These are phyloP conservation scores for Abramis brama DNA, from an alignment of 2,113 vertebrate species.

Conservation along the genomic window DNA sequence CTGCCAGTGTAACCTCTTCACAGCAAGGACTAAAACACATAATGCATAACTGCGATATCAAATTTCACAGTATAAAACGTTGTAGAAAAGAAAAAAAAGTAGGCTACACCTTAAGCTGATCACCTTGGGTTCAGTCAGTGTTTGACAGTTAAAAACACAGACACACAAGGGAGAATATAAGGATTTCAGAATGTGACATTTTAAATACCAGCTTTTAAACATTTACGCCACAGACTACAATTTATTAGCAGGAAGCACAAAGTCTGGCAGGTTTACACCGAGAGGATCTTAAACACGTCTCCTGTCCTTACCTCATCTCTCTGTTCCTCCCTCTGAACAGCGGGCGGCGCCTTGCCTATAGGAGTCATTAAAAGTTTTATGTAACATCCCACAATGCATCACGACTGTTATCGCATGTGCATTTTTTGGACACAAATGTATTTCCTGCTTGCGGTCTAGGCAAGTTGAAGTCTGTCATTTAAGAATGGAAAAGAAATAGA, in stretches of 20 bases:
- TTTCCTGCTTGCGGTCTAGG: constrained; percentile 34
- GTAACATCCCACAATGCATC: constrained; percentile 8
- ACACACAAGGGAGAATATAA: constrained; percentile 38
- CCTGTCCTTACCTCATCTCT: constrained; percentile 31
- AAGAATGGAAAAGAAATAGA: constrained; percentile 17
- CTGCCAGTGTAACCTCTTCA: constrained; percentile 15
- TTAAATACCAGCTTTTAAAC: constrained; percentile 62
- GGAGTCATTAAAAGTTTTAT: constrained; percentile 24
- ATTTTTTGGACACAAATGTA: constrained; percentile 33
- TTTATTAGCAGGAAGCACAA: constrained; percentile 47
- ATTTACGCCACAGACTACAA: constrained; percentile 53
- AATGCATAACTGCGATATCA: constrained; percentile 25
- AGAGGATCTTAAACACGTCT: constrained; percentile 53
- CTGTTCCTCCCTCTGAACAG: constrained; percentile 29
- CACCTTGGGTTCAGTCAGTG: background rate
- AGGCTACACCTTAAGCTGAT: constrained; percentile 1
- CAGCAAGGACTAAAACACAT: constrained; percentile 48
- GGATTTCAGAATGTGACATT: constrained; percentile 52
- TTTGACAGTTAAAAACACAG: constrained; percentile 29
- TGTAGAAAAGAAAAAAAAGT: background rate
- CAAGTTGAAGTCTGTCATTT: constrained; percentile 32
- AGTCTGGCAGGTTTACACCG: constrained; percentile 52
- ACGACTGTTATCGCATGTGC: constrained; percentile 33
- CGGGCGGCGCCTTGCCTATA: background rate
- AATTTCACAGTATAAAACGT: background rate